Evolutionary conservation across 2,888 invertebrate species (phyloP), one percentile per base, ranked within the genome.

Genomic region (Falcaria lacertinaria): DNA sequence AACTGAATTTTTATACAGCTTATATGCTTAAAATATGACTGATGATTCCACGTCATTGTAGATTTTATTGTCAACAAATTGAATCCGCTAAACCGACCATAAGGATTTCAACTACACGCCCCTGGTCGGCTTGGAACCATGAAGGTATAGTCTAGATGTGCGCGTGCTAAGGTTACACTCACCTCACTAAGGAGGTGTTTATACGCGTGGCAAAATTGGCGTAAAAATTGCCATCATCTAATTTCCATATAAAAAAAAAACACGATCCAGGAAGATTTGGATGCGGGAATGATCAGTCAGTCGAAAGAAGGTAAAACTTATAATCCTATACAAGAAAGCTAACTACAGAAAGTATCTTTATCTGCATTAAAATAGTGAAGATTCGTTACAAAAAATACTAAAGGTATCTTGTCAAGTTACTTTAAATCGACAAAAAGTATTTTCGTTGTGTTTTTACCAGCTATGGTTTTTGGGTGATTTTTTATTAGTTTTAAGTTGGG

Each of bases 151-250:
- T 47, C 28, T 11, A 11, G 11, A 28, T 28, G 11, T 11, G 28
- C 1, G 11, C 11, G 28, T 28, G 11, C 7, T 28, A 71, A 74
- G 69, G 67, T 63, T 55, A 56, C 64, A 58, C 64, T 69, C 54
- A 51, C 47, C 61, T n/a, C n/a, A n/a, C n/a, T 72, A 74, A 71
- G 71, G 72, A 76, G 79, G 81, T 81, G 79, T 81, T 80, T 78
- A 80, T 80, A 72, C 72, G 67, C 58, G 57, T 58, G 58, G 63
- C 74, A 84, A 83, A 81, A 72, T 80, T 83, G 84, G n/a, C n/a
- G n/a, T n/a, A n/a, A n/a, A n/a, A n/a, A n/a, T n/a, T n/a, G n/a
- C n/a, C n/a, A n/a, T n/a, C n/a, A n/a, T n/a, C n/a, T n/a, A n/a
- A n/a, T n/a, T n/a, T n/a, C n/a, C n/a, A n/a, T n/a, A n/a, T n/a